These are phyloP conservation scores for Lycorma delicatula DNA, from an alignment of 1,140 invertebrate species.

Conservation along the genomic window DNA sequence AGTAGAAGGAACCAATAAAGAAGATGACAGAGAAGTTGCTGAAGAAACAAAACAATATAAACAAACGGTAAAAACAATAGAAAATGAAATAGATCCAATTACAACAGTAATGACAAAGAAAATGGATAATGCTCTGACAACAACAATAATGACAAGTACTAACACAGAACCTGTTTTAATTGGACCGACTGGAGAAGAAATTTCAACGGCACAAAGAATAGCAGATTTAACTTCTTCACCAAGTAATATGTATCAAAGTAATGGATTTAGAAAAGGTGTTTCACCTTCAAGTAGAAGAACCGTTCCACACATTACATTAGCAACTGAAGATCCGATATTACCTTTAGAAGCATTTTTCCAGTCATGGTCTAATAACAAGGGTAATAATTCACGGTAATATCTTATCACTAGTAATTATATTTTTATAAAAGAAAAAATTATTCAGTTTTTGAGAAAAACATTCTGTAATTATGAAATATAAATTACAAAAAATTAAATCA, in stretches of 20 bases:
- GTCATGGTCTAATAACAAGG: constrained; percentile 12
- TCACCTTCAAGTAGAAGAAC: constrained; percentile 33
- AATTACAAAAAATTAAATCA: no score
- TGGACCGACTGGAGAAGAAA: constrained; percentile 35
- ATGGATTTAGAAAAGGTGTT: constrained; percentile 40
- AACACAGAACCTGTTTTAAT: constrained; percentile 10
- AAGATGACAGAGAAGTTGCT: constrained; percentile 15
- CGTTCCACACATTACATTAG: constrained; percentile 36
- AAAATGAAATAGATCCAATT: constrained; percentile 14
- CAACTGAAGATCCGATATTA: constrained; percentile 43
- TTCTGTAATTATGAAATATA: no score
- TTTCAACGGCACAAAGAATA: constrained; percentile 37
- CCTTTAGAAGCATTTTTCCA: constrained; percentile 47
- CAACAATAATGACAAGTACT: constrained; percentile 20
- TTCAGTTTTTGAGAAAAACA: no score
- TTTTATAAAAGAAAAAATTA: no score
- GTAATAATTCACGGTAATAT: no score
- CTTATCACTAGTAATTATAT: no score
- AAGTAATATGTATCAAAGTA: constrained; percentile 40
- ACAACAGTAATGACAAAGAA: constrained; percentile 19
- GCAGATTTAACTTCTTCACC: constrained; percentile 45
- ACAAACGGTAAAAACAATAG: constrained; percentile 8
- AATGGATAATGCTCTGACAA: constrained; percentile 22
- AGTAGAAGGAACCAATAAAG: background rate
- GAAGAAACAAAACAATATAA: constrained; percentile 9